Evolutionary conservation across 2,888 invertebrate species (phyloP).

Genomic region (Acheta domesticus): DNA sequence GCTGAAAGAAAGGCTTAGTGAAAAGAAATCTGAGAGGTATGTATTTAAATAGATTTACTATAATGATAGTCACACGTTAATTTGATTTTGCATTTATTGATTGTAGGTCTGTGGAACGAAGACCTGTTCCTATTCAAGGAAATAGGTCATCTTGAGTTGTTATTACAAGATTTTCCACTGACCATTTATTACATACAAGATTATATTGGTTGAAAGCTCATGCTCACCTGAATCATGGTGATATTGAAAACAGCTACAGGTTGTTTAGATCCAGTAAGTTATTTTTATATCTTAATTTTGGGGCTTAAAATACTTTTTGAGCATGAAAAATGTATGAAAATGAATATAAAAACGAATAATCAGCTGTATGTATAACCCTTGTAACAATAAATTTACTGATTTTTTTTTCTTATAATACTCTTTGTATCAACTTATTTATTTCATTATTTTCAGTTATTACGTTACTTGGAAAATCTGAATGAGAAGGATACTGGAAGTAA

Average conservation of each 20-base stretch:
- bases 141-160: conserved; percentile 37
- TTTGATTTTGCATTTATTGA: neutral
- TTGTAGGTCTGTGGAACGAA: neutral
- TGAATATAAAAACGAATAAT: too few relatives aligned
- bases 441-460: too few relatives aligned
- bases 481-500: conserved; percentile 41
- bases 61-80: neutral
- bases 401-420: too few relatives aligned
- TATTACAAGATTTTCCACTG: conserved; percentile 59
- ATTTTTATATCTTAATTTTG: neutral
- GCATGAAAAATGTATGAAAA: neutral
- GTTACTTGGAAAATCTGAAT: too few relatives aligned
- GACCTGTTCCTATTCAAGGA: neutral
- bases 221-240: conserved; percentile 52
- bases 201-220: conserved; percentile 57
- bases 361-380: too few relatives aligned
- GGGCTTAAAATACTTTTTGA: neutral
- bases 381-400: too few relatives aligned
- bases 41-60: neutral
- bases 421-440: too few relatives aligned
- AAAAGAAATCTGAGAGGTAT: neutral
- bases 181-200: conserved; percentile 49
- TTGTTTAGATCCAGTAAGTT: conserved; percentile 50
- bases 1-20: conserved; percentile 26
- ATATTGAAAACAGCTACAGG: conserved; percentile 53